A percentile compares a stretch with the other conserved stretches of the same genome.
Conservation (phyloP, 1,140 invertebrate species). For the Calliphora vicina region DNA sequence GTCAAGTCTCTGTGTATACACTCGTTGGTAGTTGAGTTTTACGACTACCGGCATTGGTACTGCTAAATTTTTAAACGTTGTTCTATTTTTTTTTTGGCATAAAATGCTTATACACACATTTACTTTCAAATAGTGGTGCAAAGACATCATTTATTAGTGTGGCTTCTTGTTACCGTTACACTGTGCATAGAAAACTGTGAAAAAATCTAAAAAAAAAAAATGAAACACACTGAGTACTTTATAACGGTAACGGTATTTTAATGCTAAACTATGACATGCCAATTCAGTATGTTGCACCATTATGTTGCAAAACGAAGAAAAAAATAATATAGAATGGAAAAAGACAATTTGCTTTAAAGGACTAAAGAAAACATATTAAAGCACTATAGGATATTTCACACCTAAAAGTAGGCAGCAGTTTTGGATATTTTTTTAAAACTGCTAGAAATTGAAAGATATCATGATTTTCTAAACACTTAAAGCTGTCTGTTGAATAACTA, state of each 20-base stretch:
- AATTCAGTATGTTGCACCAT: conserved; percentile 25
- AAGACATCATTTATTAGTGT: not conserved
- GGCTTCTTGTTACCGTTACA: not conserved
- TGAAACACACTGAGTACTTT: too few species aligned
- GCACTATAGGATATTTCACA: too few species aligned
- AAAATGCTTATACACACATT: not conserved
- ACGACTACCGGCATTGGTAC: not conserved
- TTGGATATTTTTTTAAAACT: too few species aligned
- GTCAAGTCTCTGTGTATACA: too few species aligned
- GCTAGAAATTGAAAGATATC: too few species aligned
- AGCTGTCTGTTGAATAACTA: too few species aligned
- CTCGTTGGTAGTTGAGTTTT: not conserved
- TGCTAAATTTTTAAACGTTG: not conserved
- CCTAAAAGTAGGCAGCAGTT: too few species aligned
- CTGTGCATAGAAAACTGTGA: not conserved
- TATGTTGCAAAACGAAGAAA: not conserved
- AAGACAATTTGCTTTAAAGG: too few species aligned
- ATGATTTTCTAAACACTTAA: too few species aligned
- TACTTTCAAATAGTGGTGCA: not conserved
- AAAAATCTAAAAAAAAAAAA: not conserved
- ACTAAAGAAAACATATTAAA: too few species aligned
- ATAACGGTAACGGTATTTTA: conserved; percentile 27
- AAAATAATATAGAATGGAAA: not conserved
- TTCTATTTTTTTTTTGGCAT: not conserved
- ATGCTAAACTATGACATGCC: conserved; percentile 26